Percentiles rank a stretch among this genome's conserved stretches.
These are phyloP conservation scores for Corynorhinus townsendii DNA, from an alignment of 2,113 vertebrate genomes.

Conservation along the genomic window DNA sequence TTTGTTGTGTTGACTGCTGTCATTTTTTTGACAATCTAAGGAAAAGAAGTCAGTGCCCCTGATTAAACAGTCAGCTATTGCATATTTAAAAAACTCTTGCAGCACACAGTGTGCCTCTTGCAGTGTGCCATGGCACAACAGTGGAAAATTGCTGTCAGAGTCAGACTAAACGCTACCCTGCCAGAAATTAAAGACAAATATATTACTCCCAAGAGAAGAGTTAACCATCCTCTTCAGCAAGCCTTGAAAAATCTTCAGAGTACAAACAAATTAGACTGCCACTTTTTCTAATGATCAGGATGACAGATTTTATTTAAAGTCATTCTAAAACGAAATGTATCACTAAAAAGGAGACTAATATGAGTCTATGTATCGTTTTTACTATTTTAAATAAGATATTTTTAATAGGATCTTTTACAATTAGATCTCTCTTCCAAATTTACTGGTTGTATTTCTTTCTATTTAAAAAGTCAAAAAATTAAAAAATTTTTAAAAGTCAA, in stretches of 20 bases:
- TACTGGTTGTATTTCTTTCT: neutral
- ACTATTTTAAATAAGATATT: neutral
- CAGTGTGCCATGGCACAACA: neutral
- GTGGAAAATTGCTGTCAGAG: neutral
- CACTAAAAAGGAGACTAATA: neutral
- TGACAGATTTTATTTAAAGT: neutral
- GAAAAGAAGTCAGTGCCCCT: neutral
- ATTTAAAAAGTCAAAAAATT: neutral
- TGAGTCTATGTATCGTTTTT: neutral
- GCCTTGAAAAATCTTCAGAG: neutral
- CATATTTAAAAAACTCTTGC: neutral
- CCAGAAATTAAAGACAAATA: neutral
- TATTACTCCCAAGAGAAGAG: neutral
- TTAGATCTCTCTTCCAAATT: neutral
- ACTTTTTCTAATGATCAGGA: neutral
- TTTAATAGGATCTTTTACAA: neutral
- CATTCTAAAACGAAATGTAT: slow-evolving; percentile 15
- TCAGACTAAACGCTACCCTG: neutral
- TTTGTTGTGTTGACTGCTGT: neutral
- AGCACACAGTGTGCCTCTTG: neutral
- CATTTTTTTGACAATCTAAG: neutral
- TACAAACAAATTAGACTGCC: neutral
- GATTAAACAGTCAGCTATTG: neutral
- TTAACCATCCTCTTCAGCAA: neutral
- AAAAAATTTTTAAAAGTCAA: neutral